Percentiles rank a stretch among this genome's conserved stretches.
These are phyloP conservation scores for Brenthis daphne DNA, from an alignment of 2,888 invertebrate genomes.

Conservation along the genomic window DNA sequence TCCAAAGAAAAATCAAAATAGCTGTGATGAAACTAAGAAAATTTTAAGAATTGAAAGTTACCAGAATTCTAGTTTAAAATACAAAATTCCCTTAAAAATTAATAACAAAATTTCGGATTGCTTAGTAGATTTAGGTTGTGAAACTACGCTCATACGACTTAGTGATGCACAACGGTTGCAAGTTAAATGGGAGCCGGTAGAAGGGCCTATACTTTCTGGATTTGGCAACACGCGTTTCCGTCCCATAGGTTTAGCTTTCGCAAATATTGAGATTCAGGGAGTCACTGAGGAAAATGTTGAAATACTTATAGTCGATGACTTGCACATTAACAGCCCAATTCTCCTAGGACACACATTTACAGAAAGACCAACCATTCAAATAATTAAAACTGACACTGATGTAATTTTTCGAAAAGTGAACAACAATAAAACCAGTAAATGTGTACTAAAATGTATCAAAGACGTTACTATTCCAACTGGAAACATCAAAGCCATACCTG, in stretches of 20 bases:
- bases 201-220: background rate
- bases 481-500: background rate
- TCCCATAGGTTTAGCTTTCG: background rate
- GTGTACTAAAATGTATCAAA: background rate
- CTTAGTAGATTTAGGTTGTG: background rate
- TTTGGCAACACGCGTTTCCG: background rate
- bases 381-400: background rate
- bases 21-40: too few species aligned
- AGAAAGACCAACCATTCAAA: background rate
- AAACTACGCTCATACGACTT: background rate
- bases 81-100: too few species aligned
- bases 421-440: background rate
- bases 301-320: background rate
- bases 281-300: background rate
- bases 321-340: background rate
- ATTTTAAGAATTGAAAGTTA: too few species aligned
- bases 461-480: background rate
- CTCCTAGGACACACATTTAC: conserved; percentile 7
- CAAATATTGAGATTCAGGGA: background rate
- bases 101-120: too few species aligned
- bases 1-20: too few species aligned
- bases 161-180: background rate
- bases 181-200: background rate
- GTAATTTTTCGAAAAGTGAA: background rate
- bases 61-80: too few species aligned